phyloP scores from a whole-genome alignment of 2,113 vertebrate species.

The Trematomus loennbergii region DNA sequence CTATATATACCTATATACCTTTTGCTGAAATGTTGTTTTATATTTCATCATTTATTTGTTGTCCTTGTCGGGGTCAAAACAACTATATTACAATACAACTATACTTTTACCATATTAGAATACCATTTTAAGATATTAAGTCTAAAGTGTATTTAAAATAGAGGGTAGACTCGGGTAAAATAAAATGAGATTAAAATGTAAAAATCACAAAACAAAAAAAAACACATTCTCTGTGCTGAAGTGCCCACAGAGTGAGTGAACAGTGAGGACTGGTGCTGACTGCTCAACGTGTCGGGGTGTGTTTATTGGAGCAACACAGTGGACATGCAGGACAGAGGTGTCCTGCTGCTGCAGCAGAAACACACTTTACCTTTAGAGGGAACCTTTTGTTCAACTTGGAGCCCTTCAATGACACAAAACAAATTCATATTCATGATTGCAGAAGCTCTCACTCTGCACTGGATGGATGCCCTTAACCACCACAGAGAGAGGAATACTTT shows the following conservation, averaged over 20 bases:
- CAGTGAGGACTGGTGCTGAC: neutral
- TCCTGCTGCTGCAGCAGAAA: slow-evolving; percentile 15
- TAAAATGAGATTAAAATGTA: neutral
- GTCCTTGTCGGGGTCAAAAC: no score
- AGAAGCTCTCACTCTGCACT: neutral
- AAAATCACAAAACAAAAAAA: neutral
- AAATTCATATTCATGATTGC: slow-evolving; percentile 52
- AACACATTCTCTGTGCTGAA: neutral
- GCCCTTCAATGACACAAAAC: slow-evolving; percentile 52
- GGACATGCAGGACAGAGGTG: slow-evolving; percentile 33
- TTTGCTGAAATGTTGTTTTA: no score
- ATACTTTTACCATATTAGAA: no score
- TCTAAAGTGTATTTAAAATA: neutral
- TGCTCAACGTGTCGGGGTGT: neutral
- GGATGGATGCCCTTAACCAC: neutral
- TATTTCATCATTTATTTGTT: neutral
- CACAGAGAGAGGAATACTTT: neutral
- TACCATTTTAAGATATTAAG: no score
- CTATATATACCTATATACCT: no score
- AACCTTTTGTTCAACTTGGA: slow-evolving; percentile 54
- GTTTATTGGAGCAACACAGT: slow-evolving; percentile 11
- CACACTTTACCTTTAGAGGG: slow-evolving; percentile 48
- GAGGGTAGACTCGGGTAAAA: neutral
- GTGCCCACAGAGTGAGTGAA: neutral
- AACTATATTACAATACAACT: no score